phyloP scores from a whole-genome alignment of 2,797 vertebrate species.

The Darevskia nairensis region DNA sequence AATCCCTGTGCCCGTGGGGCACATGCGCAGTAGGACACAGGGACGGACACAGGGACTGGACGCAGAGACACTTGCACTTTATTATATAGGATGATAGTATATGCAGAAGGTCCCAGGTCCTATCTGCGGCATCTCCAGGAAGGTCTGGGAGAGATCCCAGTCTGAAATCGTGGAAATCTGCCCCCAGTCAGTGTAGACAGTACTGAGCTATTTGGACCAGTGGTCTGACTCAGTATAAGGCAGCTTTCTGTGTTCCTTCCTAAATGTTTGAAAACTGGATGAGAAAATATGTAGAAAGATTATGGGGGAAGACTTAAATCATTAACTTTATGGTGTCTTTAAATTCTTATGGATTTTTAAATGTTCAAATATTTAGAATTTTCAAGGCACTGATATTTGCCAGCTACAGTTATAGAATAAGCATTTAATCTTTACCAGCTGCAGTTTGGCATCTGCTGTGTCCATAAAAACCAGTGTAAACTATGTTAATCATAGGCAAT shows the following conservation, averaged over 20 bases:
- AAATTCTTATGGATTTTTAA: neutral
- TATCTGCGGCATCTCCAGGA: too few relatives aligned
- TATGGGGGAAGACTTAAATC: neutral
- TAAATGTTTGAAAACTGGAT: neutral
- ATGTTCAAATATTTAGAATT: neutral
- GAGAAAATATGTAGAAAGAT: neutral
- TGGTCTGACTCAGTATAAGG: neutral
- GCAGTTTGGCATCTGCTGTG: neutral
- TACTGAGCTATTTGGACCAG: neutral
- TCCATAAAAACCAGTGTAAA: neutral
- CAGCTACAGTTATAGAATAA: neutral
- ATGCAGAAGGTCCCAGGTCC: neutral
- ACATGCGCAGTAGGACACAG: too few relatives aligned
- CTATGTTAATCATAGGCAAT: neutral
- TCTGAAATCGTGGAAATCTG: too few relatives aligned
- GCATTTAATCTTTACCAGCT: neutral
- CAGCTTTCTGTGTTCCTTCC: neutral
- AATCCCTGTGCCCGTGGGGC: too few relatives aligned
- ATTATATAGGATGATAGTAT: too few relatives aligned
- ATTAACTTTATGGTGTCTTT: neutral
- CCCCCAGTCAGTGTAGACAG: too few relatives aligned
- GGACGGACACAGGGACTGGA: too few relatives aligned
- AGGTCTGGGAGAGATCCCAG: too few relatives aligned
- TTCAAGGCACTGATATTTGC: neutral
- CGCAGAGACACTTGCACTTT: too few relatives aligned